Evolutionary conservation across 2,888 invertebrate species (phyloP), one percentile per base, ranked within the genome.

Genomic region (Dynastes hyllus): DNA sequence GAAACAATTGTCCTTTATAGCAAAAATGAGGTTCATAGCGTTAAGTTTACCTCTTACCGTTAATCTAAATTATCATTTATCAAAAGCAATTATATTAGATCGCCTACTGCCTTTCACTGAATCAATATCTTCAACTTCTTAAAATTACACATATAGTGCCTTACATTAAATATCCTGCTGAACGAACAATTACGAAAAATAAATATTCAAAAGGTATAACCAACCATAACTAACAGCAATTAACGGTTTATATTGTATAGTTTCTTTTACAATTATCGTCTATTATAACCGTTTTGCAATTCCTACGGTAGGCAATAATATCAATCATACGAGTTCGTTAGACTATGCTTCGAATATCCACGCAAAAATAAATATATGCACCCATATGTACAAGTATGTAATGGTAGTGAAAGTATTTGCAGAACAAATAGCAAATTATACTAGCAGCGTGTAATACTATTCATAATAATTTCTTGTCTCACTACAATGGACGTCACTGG

Each of bases 401-500:
- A 32, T 58, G 55, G 27, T 3, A 71, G 71, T 71, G 71, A 71
- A 71, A 71, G 71, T 71, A 37, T n/a, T 9, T 37, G 53, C 1
- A 37, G 55, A 71, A 71, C 55, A 37, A 71, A 71, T 71, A 71
- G 32, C 13, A 37, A 71, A 55, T 71, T 58, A n/a, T 71, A 58
- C 9, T 32, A 55, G 50, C 32, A 58, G 53, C 22, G 53, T 51
- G 53, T 53, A 53, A 70, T 32, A 32, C 32, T 51, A 70, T 70
- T 70, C 67, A 71, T 58, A 71, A 55, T 55, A 71, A 58, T 51
- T 27, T 13, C 53, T 58, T 58, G 29, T 71, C 55, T 58, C 58
- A 55, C 55, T 32, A 71, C 71, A 71, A 71, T 71, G 4, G 55
- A 53, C 70, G n/a, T 71, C 32, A 71, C 37, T 16, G 27, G 13